Evolutionary conservation across 2,888 invertebrate species (phyloP).

Genomic region (Lysandra coridon): DNA sequence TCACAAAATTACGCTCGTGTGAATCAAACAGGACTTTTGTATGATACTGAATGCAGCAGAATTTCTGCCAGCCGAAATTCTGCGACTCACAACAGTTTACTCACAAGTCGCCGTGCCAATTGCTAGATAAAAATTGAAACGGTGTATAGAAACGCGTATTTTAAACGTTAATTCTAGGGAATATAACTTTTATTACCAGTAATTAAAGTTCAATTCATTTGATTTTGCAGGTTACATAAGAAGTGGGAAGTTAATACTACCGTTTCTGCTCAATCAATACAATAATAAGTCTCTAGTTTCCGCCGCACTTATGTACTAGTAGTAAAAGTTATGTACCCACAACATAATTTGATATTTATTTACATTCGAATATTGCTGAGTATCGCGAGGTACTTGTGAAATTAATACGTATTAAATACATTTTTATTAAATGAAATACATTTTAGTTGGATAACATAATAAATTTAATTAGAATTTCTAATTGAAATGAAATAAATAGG

Average conservation of each 20-base stretch:
- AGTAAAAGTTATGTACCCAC: neutral
- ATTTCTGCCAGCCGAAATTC: no score
- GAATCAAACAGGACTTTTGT: no score
- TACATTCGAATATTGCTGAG: neutral
- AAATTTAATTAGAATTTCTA: neutral
- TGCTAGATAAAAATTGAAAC: no score
- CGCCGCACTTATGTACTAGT: neutral
- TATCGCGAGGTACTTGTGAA: neutral
- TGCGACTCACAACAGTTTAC: no score
- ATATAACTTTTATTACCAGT: neutral
- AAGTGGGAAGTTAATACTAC: neutral
- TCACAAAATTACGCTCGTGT: no score
- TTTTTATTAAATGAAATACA: neutral
- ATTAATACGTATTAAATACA: no score
- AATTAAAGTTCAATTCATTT: neutral
- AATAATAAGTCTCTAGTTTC: slow-evolving; percentile 13
- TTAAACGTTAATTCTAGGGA: neutral
- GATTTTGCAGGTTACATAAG: neutral
- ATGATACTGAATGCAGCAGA: no score
- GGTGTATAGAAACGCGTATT: neutral
- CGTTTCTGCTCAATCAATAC: slow-evolving; percentile 4
- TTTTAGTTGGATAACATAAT: neutral
- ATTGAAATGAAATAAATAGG: neutral
- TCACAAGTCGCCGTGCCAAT: no score
- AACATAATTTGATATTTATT: neutral